Percentiles rank a stretch among this genome's conserved stretches.
Evolutionary conservation across 1,140 invertebrate genomes (phyloP).

Genomic region (Helicoverpa armigera): DNA sequence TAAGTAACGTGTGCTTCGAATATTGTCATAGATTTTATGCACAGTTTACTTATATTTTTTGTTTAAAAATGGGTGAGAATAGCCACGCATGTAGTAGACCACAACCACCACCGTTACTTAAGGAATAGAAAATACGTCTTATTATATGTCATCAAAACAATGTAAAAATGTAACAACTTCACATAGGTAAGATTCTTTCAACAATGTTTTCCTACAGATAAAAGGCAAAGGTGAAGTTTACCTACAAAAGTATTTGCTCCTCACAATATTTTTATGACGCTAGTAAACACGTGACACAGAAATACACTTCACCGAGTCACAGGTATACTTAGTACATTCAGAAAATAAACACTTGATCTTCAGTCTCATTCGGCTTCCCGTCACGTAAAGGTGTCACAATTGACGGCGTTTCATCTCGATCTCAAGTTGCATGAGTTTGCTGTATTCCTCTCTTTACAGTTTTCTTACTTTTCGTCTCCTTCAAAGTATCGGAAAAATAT

Average conservation of each 20-base stretch:
- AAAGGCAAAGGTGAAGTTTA: too few species aligned
- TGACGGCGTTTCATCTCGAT: slow-evolving; percentile 43
- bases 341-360: slow-evolving; percentile 5
- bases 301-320: slow-evolving; percentile 13
- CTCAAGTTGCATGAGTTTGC: slow-evolving; percentile 46
- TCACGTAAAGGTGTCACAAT: slow-evolving; percentile 45
- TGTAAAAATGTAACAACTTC: too few species aligned
- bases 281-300: neutral
- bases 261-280: neutral
- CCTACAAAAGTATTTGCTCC: neutral
- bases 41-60: too few species aligned
- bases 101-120: too few species aligned
- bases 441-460: slow-evolving; percentile 23
- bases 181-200: too few species aligned
- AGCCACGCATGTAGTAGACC: too few species aligned
- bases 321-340: neutral
- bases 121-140: too few species aligned
- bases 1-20: too few species aligned
- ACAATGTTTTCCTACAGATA: too few species aligned
- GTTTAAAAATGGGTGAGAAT: too few species aligned
- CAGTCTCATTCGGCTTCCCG: slow-evolving; percentile 30
- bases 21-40: too few species aligned
- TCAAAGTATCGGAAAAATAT: slow-evolving; percentile 13
- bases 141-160: too few species aligned
- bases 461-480: slow-evolving; percentile 36